phyloP scores from a whole-genome alignment of 2,113 vertebrate species.

The Athene noctua region DNA sequence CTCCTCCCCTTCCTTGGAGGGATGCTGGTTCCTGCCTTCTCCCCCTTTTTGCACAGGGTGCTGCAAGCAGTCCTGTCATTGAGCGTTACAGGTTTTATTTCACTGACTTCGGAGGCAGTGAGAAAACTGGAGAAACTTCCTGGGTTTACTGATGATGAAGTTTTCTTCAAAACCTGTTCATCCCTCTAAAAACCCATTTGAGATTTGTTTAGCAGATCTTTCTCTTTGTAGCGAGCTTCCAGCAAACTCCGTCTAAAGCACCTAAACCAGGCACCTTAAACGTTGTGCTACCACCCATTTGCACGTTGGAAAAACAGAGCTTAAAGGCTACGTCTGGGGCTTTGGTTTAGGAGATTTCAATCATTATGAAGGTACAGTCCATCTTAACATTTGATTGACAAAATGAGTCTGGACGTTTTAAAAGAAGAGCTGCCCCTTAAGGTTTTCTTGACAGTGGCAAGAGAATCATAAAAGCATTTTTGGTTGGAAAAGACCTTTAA shows the following conservation, averaged over 20 bases:
- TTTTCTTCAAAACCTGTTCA: neutral
- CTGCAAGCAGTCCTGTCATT: neutral
- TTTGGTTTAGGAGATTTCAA: neutral
- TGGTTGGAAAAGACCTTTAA: neutral
- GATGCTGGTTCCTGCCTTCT: neutral
- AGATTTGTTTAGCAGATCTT: neutral
- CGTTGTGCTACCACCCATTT: neutral
- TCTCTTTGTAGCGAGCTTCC: neutral
- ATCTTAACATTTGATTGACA: neutral
- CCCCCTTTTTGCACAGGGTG: too few relatives aligned
- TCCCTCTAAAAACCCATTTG: neutral
- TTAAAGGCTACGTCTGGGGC: neutral
- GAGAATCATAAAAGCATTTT: neutral
- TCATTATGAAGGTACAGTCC: neutral
- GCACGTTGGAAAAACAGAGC: neutral
- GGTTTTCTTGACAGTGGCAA: neutral
- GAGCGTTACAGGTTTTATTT: neutral
- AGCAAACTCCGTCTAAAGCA: neutral
- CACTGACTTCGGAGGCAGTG: neutral
- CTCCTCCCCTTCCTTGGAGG: neutral
- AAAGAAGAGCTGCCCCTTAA: neutral
- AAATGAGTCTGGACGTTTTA: neutral
- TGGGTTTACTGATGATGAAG: neutral
- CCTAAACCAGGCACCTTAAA: neutral
- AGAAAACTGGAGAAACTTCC: neutral